phyloP scores from a whole-genome alignment of 92 coral and sea anemone species.

The Diadumene lineata region DNA sequence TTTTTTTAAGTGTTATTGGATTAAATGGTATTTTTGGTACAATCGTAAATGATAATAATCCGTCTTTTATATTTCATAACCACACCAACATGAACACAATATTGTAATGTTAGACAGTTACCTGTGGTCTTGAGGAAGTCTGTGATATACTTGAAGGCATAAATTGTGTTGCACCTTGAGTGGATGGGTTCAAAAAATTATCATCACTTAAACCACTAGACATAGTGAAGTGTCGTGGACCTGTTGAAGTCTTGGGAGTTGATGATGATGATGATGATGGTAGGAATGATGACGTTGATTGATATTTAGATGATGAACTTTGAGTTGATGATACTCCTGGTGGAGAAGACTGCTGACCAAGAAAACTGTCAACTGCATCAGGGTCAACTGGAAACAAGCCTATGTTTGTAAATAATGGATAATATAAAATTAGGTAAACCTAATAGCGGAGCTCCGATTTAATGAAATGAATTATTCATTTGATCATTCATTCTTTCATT shows the following conservation, averaged over 20 bases:
- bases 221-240: slow-evolving; percentile 41
- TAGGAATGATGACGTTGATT: slow-evolving; percentile 13
- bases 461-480: no score
- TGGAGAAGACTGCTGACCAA: slow-evolving; percentile 71
- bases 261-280: slow-evolving; percentile 6
- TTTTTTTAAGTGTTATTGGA: no score
- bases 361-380: slow-evolving; percentile 76
- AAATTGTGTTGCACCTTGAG: slow-evolving; percentile 25
- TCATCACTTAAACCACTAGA: slow-evolving; percentile 29
- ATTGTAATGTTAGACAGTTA: no score
- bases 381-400: slow-evolving; percentile 41
- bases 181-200: slow-evolving; percentile 48
- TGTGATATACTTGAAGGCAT: slow-evolving; percentile 16
- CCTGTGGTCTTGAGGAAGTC: slow-evolving; percentile 30
- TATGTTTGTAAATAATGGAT: slow-evolving; percentile 5
- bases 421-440: no score
- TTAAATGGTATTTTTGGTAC: no score
- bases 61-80: no score
- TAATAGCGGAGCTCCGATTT: no score
- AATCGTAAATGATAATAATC: no score
- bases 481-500: no score
- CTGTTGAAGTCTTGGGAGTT: slow-evolving; percentile 4
- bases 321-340: slow-evolving; percentile 44
- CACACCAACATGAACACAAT: no score
- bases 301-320: slow-evolving; percentile 13